Evolutionary conservation across 2,888 invertebrate species (phyloP), one percentile per base, ranked within the genome.

Genomic region (Heliconius cydno): DNA sequence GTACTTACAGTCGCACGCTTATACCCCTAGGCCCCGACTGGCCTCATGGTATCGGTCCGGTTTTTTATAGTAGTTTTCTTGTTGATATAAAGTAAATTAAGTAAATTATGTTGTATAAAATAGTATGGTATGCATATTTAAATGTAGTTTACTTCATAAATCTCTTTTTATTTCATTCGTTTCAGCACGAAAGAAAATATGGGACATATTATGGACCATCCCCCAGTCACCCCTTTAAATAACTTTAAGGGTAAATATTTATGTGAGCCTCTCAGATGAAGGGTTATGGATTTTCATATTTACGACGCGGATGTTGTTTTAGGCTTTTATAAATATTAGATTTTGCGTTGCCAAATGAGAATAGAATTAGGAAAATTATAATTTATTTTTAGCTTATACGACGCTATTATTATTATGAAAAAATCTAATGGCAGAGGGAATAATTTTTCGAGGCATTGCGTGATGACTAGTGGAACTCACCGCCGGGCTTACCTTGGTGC

Each of bases 211-310:
- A 22, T 34, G 57, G 66, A 19, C 74, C 30, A 60, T 60, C 68
- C 66, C 66, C 57, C 66, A 57, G 70, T 71, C 52, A 73, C 72
- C 77, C 81, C 63, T 72, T 78, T 41, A 80, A 76, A 76, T 60
- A 68, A 68, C 71, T 60, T 77, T 77, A 63, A 66, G 63, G 63
- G 72, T 65, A 72, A 65, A 78, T 65, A 60, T 63, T 52, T 72
- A 77, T 38, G 60, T 25, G 73, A 75, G 46, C 75, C 30, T 46
- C 65, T 75, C 65, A 66, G 65, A 75, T 75, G 25, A 65, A 75
- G 73, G 73, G 38, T 60, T 73, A 73, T 73, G 73, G 57, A 73
- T 60, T 73, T 60, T 75, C 46, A 41, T 75, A 75, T 75, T 75
- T 75, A 66, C 75, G 65, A 75, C 28, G 22, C 65, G 38, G 73